Base-by-base conservation (phyloP, 1,140 invertebrate genomes). In the Sycophila sp. region DNA sequence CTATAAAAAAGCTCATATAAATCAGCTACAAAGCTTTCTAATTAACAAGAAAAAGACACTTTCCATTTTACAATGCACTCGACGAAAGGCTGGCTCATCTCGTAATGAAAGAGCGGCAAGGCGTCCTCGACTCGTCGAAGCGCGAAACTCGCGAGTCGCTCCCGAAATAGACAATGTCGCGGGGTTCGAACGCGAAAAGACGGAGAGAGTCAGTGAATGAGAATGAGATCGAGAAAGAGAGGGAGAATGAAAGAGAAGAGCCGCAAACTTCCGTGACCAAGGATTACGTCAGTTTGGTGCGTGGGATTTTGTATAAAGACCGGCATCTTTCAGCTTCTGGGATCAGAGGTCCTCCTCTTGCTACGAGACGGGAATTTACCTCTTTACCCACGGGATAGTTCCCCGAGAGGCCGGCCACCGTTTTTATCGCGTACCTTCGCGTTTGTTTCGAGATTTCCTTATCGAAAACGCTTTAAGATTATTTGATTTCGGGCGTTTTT, bases 81-180 rank as follows among this genome's bases (percentile, higher is more conserved):
- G n/a, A n/a, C n/a, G n/a, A 42, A 42, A 42, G 40, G 40, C 40
- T 2, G 40, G 40, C 40, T 2, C 13, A 8, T 42, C 40, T 6
- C 17, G 28, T 4, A 19, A 30, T 19, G 26, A 32, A 17, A 45
- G 19, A 47, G n/a, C 34, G 28, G 19, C 22, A 32, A n/a, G 28
- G 6, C 49, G 22, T 40, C 36, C 26, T 22, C 26, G 51, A 24
- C 26, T 22, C 26, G 51, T 7, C 38, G 30, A 40, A 34, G 0
- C 40, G 34, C 42, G n/a, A 69, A 51, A 67, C 22, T 67, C 28
- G 38, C 53, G 11, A 40, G 15, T 51, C 24, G 47, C 17, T 75
- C 76, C 75, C 59, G 64, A 85, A 85, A 83, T 85, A 83, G 82
- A 83, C 76, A 83, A 82, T 78, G 72, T 73, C 40, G 70, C 63